Percentiles rank a stretch among this genome's conserved stretches.
phyloP scores from a whole-genome alignment of 2,113 vertebrate genomes.

The Campylorhamphus procurvoides region DNA sequence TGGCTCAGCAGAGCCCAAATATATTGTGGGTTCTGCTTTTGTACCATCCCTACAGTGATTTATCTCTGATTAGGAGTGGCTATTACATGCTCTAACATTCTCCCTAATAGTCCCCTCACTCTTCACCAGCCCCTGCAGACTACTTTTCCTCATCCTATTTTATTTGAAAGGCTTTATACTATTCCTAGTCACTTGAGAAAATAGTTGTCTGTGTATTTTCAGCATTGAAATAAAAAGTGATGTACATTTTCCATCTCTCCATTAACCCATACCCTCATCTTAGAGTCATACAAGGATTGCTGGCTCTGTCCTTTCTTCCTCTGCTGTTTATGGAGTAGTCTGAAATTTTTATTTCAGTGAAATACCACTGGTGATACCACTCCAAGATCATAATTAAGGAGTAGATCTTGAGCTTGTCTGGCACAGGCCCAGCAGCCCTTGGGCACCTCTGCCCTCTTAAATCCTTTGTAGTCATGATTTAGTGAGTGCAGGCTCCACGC shows the following conservation, averaged over 20 bases:
- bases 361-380: neutral
- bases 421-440: neutral
- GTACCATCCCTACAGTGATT: neutral
- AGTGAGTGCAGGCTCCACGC: neutral
- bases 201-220: constrained; percentile 8
- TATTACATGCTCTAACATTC: neutral
- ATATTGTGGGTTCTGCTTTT: neutral
- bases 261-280: neutral
- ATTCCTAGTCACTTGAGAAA: constrained; percentile 37
- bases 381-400: neutral
- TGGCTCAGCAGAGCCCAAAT: neutral
- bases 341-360: neutral
- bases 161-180: neutral
- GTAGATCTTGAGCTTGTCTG: neutral
- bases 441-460: neutral
- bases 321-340: neutral
- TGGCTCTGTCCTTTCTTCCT: neutral
- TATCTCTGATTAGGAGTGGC: neutral
- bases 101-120: neutral
- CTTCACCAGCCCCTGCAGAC: neutral
- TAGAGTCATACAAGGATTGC: neutral
- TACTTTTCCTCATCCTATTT: neutral
- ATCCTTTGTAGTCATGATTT: neutral
- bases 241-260: constrained; percentile 17
- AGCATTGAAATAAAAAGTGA: neutral